Base-by-base conservation (phyloP, 2,113 vertebrate species). In the Pluvialis apricaria region DNA sequence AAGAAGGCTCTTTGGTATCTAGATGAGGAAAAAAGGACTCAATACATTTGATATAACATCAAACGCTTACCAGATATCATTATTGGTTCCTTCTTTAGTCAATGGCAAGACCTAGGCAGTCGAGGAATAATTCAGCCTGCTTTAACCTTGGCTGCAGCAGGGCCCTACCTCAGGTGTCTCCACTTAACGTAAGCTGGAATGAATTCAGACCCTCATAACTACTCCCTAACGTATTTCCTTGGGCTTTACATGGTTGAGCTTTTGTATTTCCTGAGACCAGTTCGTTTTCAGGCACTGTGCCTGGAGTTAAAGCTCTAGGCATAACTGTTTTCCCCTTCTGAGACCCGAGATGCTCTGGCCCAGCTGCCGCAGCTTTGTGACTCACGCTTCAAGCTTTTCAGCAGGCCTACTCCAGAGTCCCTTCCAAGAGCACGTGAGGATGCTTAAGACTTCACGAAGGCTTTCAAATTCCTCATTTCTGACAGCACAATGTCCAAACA, bases 91-190 rank as follows among this genome's bases (percentile, higher is more conserved):
- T 78, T 58, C 38, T 68, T 17, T 2, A 80, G 44, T 57, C 85
- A 60, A 3, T 2, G 8, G 12, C 1, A 1, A 82, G 44, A 51
- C 17, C 58, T 1, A 45, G 3, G 32, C 4, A 82, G 49, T 3
- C 71, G 55, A 58, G 25, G 28, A 91, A 68, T 55, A 68, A 82
- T 44, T 90, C 88, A 92, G 36, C 9, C 10, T 47, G 38, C 15
- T 79, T 65, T n/a, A 60, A 13, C 47, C 9, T 26, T 17, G 61
- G 65, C 61, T 91, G 44, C 78, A 79, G 52, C 3, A 1, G 5
- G 40, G 42, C 22, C 57, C 31, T 60, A 26, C n/a, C 20, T 91
- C 65, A 71, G n/a, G 15, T 31, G 58, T 26, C 44, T 47, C 18
- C 38, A 79, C 28, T 85, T 79, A 69, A 68, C 2, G 9, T 14